These are phyloP conservation scores for Datnioides undecimradiatus DNA, from an alignment of 2,113 vertebrate genomes.

Conservation along the genomic window DNA sequence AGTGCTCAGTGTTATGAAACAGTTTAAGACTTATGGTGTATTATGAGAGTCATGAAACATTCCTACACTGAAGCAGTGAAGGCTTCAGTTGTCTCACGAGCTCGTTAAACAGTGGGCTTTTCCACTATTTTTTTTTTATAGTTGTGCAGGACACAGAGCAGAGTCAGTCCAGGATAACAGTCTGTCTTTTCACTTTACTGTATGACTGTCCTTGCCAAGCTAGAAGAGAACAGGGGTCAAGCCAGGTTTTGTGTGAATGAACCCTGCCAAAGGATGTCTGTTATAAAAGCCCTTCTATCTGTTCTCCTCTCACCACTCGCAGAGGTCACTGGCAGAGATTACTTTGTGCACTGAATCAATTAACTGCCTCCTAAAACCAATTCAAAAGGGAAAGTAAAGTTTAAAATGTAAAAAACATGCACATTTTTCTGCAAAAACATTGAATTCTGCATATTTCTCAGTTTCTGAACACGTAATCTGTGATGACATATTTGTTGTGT, in stretches of 20 bases:
- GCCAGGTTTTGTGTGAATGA: constrained; percentile 44
- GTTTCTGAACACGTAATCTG: neutral
- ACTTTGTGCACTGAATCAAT: constrained; percentile 13
- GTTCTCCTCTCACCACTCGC: constrained; percentile 37
- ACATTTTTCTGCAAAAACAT: neutral
- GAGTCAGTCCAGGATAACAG: constrained; percentile 49
- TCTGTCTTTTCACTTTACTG: constrained; percentile 60
- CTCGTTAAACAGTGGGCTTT: constrained; percentile 29
- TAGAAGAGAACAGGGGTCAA: constrained; percentile 28
- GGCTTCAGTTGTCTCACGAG: constrained; percentile 9
- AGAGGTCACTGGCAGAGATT: constrained; percentile 36
- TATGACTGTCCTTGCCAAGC: constrained; percentile 43
- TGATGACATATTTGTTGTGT: constrained; percentile 17
- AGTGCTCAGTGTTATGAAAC: neutral
- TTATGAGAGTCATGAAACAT: constrained; percentile 7
- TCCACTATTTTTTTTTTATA: constrained; percentile 4
- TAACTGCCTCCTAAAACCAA: neutral
- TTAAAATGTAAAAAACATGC: neutral
- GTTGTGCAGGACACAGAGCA: constrained; percentile 6
- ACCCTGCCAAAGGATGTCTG: constrained; percentile 47
- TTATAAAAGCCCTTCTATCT: constrained; percentile 44
- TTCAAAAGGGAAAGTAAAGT: constrained; percentile 18
- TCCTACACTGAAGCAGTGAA: constrained; percentile 4
- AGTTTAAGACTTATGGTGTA: neutral
- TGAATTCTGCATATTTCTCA: neutral